Evolutionary conservation across 2,888 invertebrate species (phyloP), one percentile per base, ranked within the genome.

Genomic region (Trichogramma evanescens): DNA sequence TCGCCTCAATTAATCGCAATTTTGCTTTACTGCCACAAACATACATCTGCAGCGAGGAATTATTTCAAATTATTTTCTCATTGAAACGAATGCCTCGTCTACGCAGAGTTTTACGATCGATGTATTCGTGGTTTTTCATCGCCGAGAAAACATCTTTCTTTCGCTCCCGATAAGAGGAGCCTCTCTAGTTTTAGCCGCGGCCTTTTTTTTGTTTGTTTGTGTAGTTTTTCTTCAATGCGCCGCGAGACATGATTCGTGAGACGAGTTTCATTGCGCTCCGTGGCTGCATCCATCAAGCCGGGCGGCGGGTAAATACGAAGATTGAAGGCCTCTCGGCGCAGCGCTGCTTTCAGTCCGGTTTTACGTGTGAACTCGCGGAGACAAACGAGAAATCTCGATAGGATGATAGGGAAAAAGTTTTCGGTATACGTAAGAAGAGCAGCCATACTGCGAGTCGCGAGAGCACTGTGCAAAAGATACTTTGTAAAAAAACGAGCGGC

Each of bases 301-400:
- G 52, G 10, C 8, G 5, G 38, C 39, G 52, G 44, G 26, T 26
- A 26, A 26, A 26, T 26, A 26, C 26, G 26, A 26, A 26, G 26
- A 26, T 10, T 42, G 41, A n/a, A 6, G 6, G 13, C n/a, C n/a
- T 6, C 49, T 49, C 10, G 49, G n/a, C 49, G 49, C 9, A 9
- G 49, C 49, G 49, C 9, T 10, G 49, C 49, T 13, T n/a, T 6
- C 3, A 13, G 10, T 10, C 13, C 13, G 46, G 9, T 26, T 26
- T 26, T 26, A 26, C 26, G 26, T 26, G 26, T 26, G 26, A 26
- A 26, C 26, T 26, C 6, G 54, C 50, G 41, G 39, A 58, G 58
- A 61, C 56, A 61, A 63, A 61, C 58, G 63, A 63, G 63, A 58
- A 61, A 58, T 56, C 58, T 56, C 58, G 61, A 63, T 61, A 61